Base-by-base conservation (phyloP, 1,140 invertebrate genomes). In the Tribolium castaneum region DNA sequence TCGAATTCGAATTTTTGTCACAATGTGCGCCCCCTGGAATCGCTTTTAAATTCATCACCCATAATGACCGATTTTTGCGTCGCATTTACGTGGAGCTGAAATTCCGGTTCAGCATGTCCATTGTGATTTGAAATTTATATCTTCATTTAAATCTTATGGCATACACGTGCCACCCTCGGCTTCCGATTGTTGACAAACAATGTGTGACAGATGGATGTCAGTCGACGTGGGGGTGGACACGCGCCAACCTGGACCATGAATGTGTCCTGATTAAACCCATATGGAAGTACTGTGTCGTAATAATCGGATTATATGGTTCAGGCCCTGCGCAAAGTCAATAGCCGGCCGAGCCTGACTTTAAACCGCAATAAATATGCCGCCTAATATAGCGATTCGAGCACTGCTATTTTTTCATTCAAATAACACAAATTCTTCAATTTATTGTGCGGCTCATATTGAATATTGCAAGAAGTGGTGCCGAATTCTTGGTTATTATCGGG, bases 281-380 rank as follows among this genome's bases (percentile, higher is more conserved):
- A 74, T 73, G 78, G 70, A 77, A 74, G 78, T 71, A 80, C 75
- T 80, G 78, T 66, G 39, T 80, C 51, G 78, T 74, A 77, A 75
- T 80, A 80, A 80, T 80, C 75, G 56, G 75, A 80, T 80, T 80
- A 80, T 71, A 72, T 80, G 78, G 66, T 62, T 39, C 70, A 35
- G 52, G 56, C 25, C 25, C 6, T 30, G 25, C 6, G 25, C 16
- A 50, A 72, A 72, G 45, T 73, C 71, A 72, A 72, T 72, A 72
- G 70, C 39, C 16, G 14, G 54, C 30, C 59, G 59, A 66, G 30
- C 9, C 13, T 35, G 59, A 66, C 59, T 66, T 35, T 66, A 66
- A 66, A 35, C 30, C 59, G 59, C 59, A 66, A 66, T 66, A 66
- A 66, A 66, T 66, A 66, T 66, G 30, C 59, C 22, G 9, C 10